Base-by-base conservation (phyloP, 2,888 invertebrate species). In the Notodonta ziczac region DNA sequence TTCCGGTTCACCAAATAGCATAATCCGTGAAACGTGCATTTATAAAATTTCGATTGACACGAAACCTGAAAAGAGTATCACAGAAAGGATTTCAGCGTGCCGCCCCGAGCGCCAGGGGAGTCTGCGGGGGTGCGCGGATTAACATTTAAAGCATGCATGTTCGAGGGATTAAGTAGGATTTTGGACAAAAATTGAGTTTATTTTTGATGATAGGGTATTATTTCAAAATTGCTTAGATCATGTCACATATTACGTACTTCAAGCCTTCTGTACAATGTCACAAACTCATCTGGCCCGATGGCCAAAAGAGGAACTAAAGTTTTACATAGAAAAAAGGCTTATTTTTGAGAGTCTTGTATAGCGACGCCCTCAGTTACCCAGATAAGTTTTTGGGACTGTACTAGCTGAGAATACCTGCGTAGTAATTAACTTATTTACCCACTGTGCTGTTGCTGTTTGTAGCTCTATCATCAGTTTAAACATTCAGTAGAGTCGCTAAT, bases 1-100 rank as follows among this genome's bases (percentile, higher is more conserved):
- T 52, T 32, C 32, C 52, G 4, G 32, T 10, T 13, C 52, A 32
- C 24, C n/a, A 39, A 44, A 42, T 24, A 24, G 42, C 52, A 54
- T 16, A 58, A 50, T 52, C 59, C 12, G 9, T 39, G 24, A 50
- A 24, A n/a, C 54, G 35, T 46, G 40, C 35, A 57, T 24, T 39
- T 16, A 63, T 60, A 51, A 56, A 50, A 58, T 56, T 51, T 48
- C 32, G 9, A 57, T 39, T 57, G 61, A 32, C 63, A 60, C 55
- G 42, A 48, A 55, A 12, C 16, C 12, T 16, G 24, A 56, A 56
- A 44, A 44, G 16, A 12, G 16, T 16, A 42, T 13, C 56, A 44
- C 56, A 10, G 24, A 56, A 44, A 56, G 56, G 56, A 24, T 44
- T 56, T 24, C 24, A 42, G 40, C 56, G 44, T 44, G 44, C 56